Percentiles rank a stretch among this genome's conserved stretches.
These are phyloP conservation scores for Drosophila littoralis DNA, from an alignment of 1,140 invertebrate species.

Conservation along the genomic window DNA sequence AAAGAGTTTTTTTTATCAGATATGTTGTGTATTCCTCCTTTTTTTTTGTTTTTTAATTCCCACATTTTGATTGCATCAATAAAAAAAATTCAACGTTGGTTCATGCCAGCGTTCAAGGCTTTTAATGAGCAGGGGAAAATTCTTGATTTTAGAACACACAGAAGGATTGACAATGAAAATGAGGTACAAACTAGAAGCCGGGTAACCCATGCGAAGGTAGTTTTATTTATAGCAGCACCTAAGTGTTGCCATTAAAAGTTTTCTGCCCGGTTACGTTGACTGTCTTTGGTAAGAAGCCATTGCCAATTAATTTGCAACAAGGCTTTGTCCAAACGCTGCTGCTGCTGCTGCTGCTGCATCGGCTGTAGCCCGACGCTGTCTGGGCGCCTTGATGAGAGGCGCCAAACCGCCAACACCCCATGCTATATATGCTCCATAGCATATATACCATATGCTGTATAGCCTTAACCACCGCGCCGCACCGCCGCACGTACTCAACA, in stretches of 20 bases:
- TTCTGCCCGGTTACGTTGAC: slow-evolving; percentile 16
- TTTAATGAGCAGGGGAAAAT: slow-evolving; percentile 74
- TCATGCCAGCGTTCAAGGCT: slow-evolving; percentile 36
- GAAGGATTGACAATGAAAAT: slow-evolving; percentile 77
- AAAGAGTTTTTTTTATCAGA: slow-evolving; percentile 61
- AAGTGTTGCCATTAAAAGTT: slow-evolving; percentile 78
- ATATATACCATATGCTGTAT: slow-evolving; percentile 16
- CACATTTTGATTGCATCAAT: slow-evolving; percentile 78
- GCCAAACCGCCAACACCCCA: slow-evolving; percentile 79
- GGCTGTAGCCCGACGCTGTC: slow-evolving; percentile 37
- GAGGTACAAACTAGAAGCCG: slow-evolving; percentile 61
- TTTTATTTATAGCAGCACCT: slow-evolving; percentile 79
- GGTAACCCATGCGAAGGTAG: slow-evolving; percentile 24
- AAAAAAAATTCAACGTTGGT: slow-evolving; percentile 57
- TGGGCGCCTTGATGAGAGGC: slow-evolving; percentile 74
- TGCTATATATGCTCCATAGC: slow-evolving; percentile 24
- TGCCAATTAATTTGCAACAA: slow-evolving; percentile 78
- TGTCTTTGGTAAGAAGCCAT: slow-evolving; percentile 52
- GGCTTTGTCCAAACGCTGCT: slow-evolving; percentile 69
- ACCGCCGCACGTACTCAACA: slow-evolving; percentile 45
- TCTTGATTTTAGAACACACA: slow-evolving; percentile 43
- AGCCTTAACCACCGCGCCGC: slow-evolving; percentile 6
- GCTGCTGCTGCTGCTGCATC: not conserved
- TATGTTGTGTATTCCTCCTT: slow-evolving; percentile 19
- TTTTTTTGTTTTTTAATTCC: slow-evolving; percentile 34